Evolutionary conservation across 1,140 invertebrate species (phyloP), one percentile per base, ranked within the genome.

Genomic region (Saxidomus purpurata): DNA sequence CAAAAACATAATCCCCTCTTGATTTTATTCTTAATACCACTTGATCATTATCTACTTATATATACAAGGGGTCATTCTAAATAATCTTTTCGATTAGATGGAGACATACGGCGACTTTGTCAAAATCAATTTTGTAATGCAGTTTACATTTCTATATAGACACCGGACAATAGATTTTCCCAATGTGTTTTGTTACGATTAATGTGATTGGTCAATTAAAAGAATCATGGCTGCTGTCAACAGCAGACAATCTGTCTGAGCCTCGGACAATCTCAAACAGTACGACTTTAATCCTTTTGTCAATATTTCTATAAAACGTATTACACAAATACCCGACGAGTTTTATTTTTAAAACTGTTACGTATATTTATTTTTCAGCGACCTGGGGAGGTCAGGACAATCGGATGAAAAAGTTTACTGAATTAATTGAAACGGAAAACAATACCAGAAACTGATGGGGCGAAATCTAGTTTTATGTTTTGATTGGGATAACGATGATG

Each of bases 21-120:
- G 67, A 84, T 84, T 83, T 61, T 43, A 2, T 8, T 47, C 22
- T 9, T 69, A 47, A 83, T 34, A 25, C 52, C 40, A 22, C 81
- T 83, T 83, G 81, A 83, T 69, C 81, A 19, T 47, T 83, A 83
- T 83, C 81, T 67, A 47, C 81, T 67, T 67, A 83, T 69, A n/a
- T n/a, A 83, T 63, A 67, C 49, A 59, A 59, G 49, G 17, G 77
- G 61, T 47, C 61, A 77, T 49, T 77, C 43, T 25, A 49, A 77
- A 77, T 49, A 28, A 77, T 34, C 34, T 34, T 67, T 67, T 31
- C 17, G 28, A 15, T 67, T 8, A 28, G 2, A 25, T 52, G 22
- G 2, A 49, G 74, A 77, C 74, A 77, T 6, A 77, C 8, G 38
- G 74, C 38, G 74, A 79, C 76, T 34, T 79, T 34, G 38, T 43